A percentile compares a stretch with the other conserved stretches of the same genome.
Conservation (phyloP, 2,888 invertebrate species). For the Hemithea aestivaria region DNA sequence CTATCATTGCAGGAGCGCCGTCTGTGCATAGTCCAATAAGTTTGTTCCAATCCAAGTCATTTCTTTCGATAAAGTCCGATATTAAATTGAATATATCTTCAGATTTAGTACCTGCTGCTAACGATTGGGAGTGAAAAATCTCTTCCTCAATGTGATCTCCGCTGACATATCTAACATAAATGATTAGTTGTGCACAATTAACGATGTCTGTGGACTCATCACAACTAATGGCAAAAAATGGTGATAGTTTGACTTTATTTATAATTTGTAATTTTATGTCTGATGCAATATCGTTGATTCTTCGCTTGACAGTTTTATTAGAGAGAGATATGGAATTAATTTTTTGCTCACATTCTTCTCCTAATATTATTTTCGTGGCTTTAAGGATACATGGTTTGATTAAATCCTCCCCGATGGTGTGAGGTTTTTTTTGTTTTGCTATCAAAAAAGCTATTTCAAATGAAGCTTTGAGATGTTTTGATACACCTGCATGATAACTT, state of each 20-base stretch:
- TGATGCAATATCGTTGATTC: not conserved
- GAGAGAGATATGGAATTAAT: slow-evolving; percentile 1
- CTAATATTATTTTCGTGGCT: not conserved
- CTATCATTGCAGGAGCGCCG: slow-evolving; percentile 30
- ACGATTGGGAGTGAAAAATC: not conserved
- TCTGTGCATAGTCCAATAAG: slow-evolving; percentile 29
- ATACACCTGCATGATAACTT: not conserved
- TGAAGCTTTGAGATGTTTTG: not conserved
- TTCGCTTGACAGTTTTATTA: not conserved
- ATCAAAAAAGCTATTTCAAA: not conserved
- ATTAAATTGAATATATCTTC: slow-evolving; percentile 18
- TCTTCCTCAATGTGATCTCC: not conserved
- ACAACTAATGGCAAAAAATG: slow-evolving; percentile 1
- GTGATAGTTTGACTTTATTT: not conserved
- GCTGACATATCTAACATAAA: slow-evolving; percentile 1
- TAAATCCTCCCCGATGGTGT: not conserved
- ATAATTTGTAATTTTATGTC: slow-evolving; percentile 2
- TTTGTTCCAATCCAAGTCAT: slow-evolving; percentile 26
- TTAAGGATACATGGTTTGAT: slow-evolving; percentile 1
- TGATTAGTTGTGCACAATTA: not conserved
- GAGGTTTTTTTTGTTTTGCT: slow-evolving; percentile 1
- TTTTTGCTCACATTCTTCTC: not conserved
- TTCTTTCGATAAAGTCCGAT: slow-evolving; percentile 18
- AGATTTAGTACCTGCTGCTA: slow-evolving; percentile 5
- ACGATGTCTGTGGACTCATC: slow-evolving; percentile 1